Conservation (phyloP, 2,797 vertebrate genomes). For the Alfaro cultratus region DNA sequence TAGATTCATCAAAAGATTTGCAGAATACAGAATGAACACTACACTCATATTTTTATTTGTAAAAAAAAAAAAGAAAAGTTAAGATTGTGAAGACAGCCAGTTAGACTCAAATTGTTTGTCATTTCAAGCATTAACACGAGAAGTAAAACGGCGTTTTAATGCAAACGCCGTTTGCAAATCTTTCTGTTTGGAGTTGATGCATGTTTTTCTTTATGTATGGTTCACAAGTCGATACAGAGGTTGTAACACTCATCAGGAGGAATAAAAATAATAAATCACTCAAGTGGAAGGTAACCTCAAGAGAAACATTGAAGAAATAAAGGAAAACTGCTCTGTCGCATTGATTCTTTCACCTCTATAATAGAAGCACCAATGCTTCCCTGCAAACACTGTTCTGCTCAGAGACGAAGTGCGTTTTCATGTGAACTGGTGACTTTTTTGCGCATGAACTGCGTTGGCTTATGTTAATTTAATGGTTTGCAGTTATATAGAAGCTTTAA, state of each 20-base stretch:
- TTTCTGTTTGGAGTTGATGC: not conserved
- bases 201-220: not conserved
- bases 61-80: too few relatives aligned
- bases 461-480: conserved; percentile 21
- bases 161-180: not conserved
- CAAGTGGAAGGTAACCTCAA: not conserved
- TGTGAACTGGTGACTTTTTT: not conserved
- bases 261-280: not conserved
- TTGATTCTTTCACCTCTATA: not conserved
- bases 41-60: too few relatives aligned
- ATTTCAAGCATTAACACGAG: not conserved
- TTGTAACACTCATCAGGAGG: not conserved
- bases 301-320: not conserved
- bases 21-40: too few relatives aligned
- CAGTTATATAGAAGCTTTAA: not conserved
- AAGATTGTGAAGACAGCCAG: not conserved
- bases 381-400: not conserved
- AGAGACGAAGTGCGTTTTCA: conserved; percentile 5
- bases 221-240: not conserved
- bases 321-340: not conserved
- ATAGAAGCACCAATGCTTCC: conserved; percentile 3
- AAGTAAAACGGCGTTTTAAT: not conserved
- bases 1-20: too few relatives aligned
- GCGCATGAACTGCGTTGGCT: conserved; percentile 11
- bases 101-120: not conserved